These are phyloP conservation scores for Polydrusus cervinus DNA, from an alignment of 2,888 invertebrate species.

Conservation along the genomic window DNA sequence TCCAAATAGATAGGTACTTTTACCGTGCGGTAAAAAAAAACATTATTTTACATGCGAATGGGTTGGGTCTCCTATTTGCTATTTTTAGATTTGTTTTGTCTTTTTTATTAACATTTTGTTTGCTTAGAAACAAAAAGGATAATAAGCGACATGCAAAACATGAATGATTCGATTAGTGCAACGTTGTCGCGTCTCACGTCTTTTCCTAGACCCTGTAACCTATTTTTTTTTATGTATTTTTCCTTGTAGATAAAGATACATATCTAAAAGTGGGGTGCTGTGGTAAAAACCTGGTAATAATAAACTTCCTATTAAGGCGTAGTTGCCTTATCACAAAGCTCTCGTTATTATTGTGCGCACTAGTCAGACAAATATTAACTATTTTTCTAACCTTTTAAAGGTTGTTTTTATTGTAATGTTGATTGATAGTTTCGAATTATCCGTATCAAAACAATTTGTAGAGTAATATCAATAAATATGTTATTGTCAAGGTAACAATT, in stretches of 20 bases:
- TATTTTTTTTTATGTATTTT: not conserved
- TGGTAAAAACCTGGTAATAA: no score
- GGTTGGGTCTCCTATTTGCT: slow-evolving; percentile 31
- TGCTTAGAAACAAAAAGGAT: slow-evolving; percentile 52
- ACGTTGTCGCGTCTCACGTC: slow-evolving; percentile 27
- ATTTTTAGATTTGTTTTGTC: slow-evolving; percentile 55
- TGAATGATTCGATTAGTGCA: slow-evolving; percentile 44
- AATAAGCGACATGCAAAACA: slow-evolving; percentile 51
- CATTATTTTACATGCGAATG: slow-evolving; percentile 24
- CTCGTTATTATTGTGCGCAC: not conserved
- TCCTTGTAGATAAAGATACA: no score
- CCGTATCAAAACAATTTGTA: slow-evolving; percentile 5
- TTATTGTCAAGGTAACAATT: slow-evolving; percentile 8
- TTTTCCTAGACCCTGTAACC: not conserved
- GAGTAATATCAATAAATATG: not conserved
- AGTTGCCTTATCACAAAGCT: no score
- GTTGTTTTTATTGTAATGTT: not conserved
- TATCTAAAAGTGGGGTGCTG: no score
- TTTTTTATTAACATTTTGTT: slow-evolving; percentile 52
- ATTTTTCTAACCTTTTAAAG: not conserved
- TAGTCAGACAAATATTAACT: not conserved
- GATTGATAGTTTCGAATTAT: not conserved
- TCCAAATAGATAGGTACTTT: no score
- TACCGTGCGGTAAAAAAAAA: no score
- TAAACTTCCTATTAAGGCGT: no score